These are phyloP conservation scores for Melolontha melolontha DNA, from an alignment of 2,888 invertebrate species.

Conservation along the genomic window DNA sequence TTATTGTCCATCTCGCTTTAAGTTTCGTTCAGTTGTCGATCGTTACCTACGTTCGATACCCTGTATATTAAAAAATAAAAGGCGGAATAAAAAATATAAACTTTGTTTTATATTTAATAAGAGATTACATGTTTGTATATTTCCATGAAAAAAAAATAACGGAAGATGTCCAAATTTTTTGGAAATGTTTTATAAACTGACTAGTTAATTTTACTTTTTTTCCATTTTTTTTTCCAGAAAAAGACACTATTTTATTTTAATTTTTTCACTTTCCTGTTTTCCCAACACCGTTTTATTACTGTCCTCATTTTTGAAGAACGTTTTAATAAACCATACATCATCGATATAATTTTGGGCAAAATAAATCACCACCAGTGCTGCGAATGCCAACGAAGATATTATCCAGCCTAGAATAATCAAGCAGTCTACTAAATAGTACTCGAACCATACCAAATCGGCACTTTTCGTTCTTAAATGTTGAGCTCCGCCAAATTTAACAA, in stretches of 20 bases:
- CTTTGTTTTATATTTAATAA: too few relatives aligned
- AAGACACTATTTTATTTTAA: neutral
- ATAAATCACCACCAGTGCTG: neutral
- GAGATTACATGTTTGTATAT: neutral
- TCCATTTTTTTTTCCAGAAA: constrained; percentile 1
- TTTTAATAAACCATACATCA: constrained; percentile 20
- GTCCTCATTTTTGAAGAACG: neutral
- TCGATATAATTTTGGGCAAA: constrained; percentile 34
- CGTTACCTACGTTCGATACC: too few relatives aligned
- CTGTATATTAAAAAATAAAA: too few relatives aligned
- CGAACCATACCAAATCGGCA: constrained; percentile 46
- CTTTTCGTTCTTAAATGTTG: constrained; percentile 44
- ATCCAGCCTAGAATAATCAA: constrained; percentile 35
- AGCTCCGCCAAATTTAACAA: constrained; percentile 45
- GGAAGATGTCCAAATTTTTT: too few relatives aligned
- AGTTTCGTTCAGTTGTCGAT: too few relatives aligned
- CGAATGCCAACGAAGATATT: constrained; percentile 1
- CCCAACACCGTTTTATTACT: too few relatives aligned
- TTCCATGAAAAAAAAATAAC: neutral
- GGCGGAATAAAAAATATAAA: too few relatives aligned
- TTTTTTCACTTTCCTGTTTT: neutral
- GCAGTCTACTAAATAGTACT: constrained; percentile 48
- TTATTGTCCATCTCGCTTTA: too few relatives aligned
- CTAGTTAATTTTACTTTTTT: neutral
- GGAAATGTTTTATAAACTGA: too few relatives aligned